These are phyloP conservation scores for Struthidea cinerea DNA, from an alignment of 2,113 vertebrate genomes.

Conservation along the genomic window DNA sequence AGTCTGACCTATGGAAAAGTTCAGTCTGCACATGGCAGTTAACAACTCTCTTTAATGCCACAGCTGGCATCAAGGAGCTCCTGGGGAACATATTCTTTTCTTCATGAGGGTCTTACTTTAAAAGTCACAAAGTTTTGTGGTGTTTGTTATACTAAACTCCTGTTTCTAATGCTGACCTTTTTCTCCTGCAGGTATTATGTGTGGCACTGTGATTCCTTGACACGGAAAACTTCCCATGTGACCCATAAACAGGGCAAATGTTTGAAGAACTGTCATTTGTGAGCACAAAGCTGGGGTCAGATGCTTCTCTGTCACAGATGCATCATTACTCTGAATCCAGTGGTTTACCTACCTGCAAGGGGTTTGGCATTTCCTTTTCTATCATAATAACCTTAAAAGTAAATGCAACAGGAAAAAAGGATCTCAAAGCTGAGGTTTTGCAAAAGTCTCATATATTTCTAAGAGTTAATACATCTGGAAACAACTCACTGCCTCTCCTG, in stretches of 20 bases:
- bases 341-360: background rate
- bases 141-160: background rate
- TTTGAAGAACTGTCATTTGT: background rate
- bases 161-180: background rate
- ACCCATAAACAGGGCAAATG: background rate
- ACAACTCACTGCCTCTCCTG: background rate
- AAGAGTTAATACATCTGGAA: background rate
- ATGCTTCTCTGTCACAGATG: background rate
- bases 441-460: background rate
- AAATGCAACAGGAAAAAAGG: background rate
- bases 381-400: background rate
- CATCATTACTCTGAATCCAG: background rate
- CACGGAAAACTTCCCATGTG: background rate
- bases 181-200: background rate
- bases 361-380: background rate
- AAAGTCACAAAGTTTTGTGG: background rate
- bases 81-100: background rate
- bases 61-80: background rate
- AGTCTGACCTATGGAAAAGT: background rate
- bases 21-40: background rate
- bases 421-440: background rate
- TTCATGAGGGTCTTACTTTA: background rate
- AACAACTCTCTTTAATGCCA: background rate
- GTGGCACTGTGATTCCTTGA: background rate
- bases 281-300: background rate